These are phyloP conservation scores for Leucozona laternaria DNA, from an alignment of 2,888 invertebrate genomes.

Conservation along the genomic window DNA sequence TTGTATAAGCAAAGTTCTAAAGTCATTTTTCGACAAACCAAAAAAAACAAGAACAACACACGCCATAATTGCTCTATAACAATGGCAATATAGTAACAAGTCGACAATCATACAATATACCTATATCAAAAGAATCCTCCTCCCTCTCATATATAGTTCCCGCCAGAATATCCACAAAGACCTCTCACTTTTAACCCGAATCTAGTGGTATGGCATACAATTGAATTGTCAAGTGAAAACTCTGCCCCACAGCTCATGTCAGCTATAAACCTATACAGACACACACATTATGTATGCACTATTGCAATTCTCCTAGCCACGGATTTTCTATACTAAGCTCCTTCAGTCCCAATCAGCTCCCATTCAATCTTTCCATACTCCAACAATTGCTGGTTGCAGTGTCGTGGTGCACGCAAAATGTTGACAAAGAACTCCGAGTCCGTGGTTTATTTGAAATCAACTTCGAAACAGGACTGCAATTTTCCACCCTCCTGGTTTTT, in stretches of 20 bases:
- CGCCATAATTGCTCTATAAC: constrained; percentile 63
- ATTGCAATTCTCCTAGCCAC: constrained; percentile 33
- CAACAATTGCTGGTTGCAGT: constrained; percentile 13
- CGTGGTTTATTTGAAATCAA: constrained; percentile 75
- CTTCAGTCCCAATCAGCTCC: constrained; percentile 35
- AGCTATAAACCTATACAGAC: constrained; percentile 13
- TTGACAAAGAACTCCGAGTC: constrained; percentile 73
- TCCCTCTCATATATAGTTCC: constrained; percentile 10
- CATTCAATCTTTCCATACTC: constrained; percentile 52
- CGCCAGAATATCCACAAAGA: constrained; percentile 54
- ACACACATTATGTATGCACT: constrained; percentile 13
- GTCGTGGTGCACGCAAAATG: constrained; percentile 72
- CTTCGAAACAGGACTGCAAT: constrained; percentile 69
- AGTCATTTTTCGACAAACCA: not conserved
- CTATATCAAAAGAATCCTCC: constrained; percentile 26
- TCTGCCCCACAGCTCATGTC: not conserved
- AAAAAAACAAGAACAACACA: not conserved
- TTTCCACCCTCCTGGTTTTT: constrained; percentile 41
- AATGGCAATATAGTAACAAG: constrained; percentile 13
- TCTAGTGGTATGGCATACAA: constrained; percentile 42
- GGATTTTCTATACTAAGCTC: constrained; percentile 68
- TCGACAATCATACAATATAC: constrained; percentile 42
- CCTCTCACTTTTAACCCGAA: constrained; percentile 64
- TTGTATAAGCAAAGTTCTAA: not conserved
- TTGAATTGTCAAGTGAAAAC: constrained; percentile 59